Evolutionary conservation across 2,113 vertebrate genomes (phyloP), one percentile per base, ranked within the genome.

Genomic region (Lycocorax pyrrhopterus): DNA sequence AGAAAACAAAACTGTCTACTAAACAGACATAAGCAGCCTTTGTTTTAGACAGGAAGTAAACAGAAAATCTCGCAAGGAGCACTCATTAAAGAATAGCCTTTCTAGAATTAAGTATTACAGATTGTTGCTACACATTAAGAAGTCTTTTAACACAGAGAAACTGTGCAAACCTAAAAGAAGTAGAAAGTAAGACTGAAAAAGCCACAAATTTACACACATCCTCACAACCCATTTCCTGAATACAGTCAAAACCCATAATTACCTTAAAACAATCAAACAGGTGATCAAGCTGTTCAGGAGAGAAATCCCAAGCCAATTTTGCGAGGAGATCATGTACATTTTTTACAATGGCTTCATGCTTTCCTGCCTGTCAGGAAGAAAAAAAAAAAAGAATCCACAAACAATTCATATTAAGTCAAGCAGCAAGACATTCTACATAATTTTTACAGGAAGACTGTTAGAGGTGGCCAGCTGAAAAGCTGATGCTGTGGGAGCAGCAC

Each of bases 251-350:
- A 87, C 5, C 35, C 43, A 64, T 3, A 56, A 41, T 98, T 98
- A 99, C 99, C 98, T 99, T 99, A 97, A 99, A 99, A 95, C 99
- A 99, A 97, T 99, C 99, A 94, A 99, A 99, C 53, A 99, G 99
- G 96, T 99, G 99, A 97, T 99, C 99, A 75, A 99, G 99, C 96
- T 99, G 99, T 96, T 99, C 99, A 83, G 99, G 99, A 86, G 99
- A 99, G 97, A 99, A 99, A 97, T 99, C 99, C 99, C 99, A 99
- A 3, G 99, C 99, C 96, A 99, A 97, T 97, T 99, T 99, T 87
- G 99, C 99, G 63, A 99, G 98, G 32, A 99, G 98, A 96, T 99
- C 99, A 73, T 99, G 99, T 93, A 99, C 99, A 92, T 99, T 99
- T 97, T 99, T 99, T 89, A 99, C 99, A 97, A 99, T 99, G 77